phyloP scores from a whole-genome alignment of 2,113 vertebrate genomes.

The Nothocercus nigrocapillus region DNA sequence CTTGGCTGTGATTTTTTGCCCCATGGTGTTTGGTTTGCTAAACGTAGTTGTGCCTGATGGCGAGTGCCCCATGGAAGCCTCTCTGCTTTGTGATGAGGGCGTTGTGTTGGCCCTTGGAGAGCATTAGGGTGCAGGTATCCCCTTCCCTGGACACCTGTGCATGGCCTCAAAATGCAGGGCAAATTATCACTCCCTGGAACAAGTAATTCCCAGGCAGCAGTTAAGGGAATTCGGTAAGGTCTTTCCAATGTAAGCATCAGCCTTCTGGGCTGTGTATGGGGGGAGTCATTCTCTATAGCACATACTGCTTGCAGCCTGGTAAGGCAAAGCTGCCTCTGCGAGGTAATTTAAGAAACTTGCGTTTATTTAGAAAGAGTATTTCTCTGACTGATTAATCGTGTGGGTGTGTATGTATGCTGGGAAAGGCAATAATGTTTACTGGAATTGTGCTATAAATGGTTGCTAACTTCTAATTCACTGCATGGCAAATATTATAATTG shows the following conservation, averaged over 20 bases:
- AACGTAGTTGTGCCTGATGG: rapidly evolving
- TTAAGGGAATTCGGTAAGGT: neutral
- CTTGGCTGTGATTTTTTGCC: no score
- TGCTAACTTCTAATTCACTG: constrained; percentile 28
- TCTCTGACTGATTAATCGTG: constrained; percentile 40
- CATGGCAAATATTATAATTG: constrained; percentile 30
- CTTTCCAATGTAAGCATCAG: neutral
- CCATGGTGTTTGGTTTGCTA: no score
- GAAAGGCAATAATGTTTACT: constrained; percentile 58
- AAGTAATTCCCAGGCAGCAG: rapidly evolving
- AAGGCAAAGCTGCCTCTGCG: neutral
- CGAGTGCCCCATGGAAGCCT: rapidly evolving
- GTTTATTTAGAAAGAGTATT: constrained; percentile 5
- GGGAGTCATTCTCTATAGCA: neutral
- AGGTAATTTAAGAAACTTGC: neutral
- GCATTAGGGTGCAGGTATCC: rapidly evolving
- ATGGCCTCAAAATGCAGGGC: neutral
- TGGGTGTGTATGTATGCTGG: constrained; percentile 39
- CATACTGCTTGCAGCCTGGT: neutral
- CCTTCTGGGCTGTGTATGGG: neutral
- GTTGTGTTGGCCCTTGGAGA: neutral
- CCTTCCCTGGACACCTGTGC: rapidly evolving
- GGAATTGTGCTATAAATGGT: constrained; percentile 49
- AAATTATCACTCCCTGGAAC: rapidly evolving
- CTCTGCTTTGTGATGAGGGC: rapidly evolving